Conservation (phyloP, 30 jellyfish, hydroid and myxozoan genomes). For the Cassiopea xamachana region DNA sequence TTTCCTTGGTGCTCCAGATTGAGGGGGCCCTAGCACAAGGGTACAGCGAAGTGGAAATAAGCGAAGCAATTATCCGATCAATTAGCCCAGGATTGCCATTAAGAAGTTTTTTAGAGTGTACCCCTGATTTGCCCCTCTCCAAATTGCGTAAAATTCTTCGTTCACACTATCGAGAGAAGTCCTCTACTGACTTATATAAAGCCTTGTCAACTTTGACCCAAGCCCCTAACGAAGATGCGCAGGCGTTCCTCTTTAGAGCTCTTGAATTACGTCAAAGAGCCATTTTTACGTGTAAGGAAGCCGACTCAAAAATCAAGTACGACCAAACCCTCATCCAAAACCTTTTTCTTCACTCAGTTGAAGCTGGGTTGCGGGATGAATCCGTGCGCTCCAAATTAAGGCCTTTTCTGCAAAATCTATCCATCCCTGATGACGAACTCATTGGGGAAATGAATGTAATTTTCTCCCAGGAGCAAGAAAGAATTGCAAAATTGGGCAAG, state of each 20-base stretch:
- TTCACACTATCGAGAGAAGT: conserved; percentile 35
- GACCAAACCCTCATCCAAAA: conserved; percentile 33
- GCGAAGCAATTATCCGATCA: conserved; percentile 12
- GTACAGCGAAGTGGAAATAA: conserved; percentile 29
- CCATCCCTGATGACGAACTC: conserved; percentile 35
- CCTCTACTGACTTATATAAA: conserved; percentile 31
- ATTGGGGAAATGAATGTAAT: conserved; percentile 33
- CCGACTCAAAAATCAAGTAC: conserved; percentile 47
- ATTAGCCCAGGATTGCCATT: conserved; percentile 29
- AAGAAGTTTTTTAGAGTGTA: not conserved
- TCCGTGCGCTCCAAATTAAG: conserved; percentile 33
- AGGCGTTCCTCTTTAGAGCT: conserved; percentile 40
- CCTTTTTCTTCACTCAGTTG: conserved; percentile 47
- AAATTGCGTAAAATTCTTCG: not conserved
- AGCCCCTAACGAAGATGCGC: conserved; percentile 30
- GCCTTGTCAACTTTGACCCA: conserved; percentile 27
- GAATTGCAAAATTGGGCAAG: conserved; percentile 19
- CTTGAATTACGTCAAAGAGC: conserved; percentile 29
- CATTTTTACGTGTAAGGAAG: conserved; percentile 51
- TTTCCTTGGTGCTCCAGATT: conserved; percentile 24
- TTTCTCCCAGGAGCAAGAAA: conserved; percentile 11
- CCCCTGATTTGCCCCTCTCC: no score
- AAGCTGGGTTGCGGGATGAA: conserved; percentile 50
- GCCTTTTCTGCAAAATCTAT: conserved; percentile 37
- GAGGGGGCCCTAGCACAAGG: conserved; percentile 44